Base-by-base conservation (phyloP, 2,888 invertebrate species). In the Drosophila aldrichi region DNA sequence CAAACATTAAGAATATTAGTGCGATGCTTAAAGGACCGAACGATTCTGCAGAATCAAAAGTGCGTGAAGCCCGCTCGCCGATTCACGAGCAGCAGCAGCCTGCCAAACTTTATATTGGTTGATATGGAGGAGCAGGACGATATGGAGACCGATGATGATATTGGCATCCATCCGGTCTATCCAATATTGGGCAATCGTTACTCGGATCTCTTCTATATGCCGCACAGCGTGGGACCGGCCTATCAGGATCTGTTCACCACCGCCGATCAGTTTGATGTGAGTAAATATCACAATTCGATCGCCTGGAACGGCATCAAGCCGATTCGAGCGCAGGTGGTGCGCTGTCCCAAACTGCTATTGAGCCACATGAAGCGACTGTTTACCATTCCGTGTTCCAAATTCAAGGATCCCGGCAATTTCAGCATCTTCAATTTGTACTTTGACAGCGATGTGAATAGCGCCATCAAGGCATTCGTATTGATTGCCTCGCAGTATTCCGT, bases 121-220 rank as follows among this genome's bases (percentile, higher is more conserved):
- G 73, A 58, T 18, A 52, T 46, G 10, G 83, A 82, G 5, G 72
- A 79, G 3, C 68, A 77, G 32, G 70, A 78, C 5, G 65, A 70
- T 22, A 3, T 51, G 44, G 74, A 71, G 18, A 6, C 41, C 0
- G 71, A 77, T 1, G 57, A 70, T n/a, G 44, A 59, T 34, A 5
- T 22, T 2, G 18, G 14, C 5, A 34, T 54, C 6, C 22, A 78
- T 55, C 40, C 64, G 3, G 0, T 57, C 1, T 74, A 38, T 44
- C 63, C 81, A 1, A 76, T 78, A 22, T 29, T 86, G 38, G 57
- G 66, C 3, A 74, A 79, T 55, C 66, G 70, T 2, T 55, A 44
- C 10, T 58, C 70, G 3, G 64, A 88, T 51, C 36, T 77, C 0
- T 85, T 86, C 12, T 85, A 72, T 67, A 77, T 88, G 82, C 78